Base-by-base conservation (phyloP, 1,140 invertebrate species). In the Andricus grossulariae region DNA sequence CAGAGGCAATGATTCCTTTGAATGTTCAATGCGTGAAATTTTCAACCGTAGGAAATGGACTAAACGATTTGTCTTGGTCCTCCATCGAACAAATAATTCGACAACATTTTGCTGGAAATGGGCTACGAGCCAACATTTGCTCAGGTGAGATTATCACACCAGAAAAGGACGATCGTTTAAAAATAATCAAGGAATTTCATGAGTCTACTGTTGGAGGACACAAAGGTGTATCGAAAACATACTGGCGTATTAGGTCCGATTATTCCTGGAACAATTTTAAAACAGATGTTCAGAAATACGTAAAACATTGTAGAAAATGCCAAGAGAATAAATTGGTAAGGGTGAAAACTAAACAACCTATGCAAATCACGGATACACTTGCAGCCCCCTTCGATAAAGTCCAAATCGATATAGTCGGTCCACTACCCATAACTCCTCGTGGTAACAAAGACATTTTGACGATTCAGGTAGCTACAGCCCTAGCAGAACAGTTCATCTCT, bases 381-480 rank as follows among this genome's bases (percentile, higher is more conserved):
- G 52, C 52, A 18, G 13, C 32, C 11, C 75, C 76, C 4, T 81
- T 83, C n/a, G 82, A 84, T 21, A 25, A 25, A 2, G 25, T 25
- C 25, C 3, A 25, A 3, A 25, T 25, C 1, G 25, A 25, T 25
- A 25, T 80, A 79, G 52, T 60, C 80, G 13, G 85, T 25, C 82
- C 82, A 3, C 49, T 87, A 3, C 49, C 52, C 0, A 54, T 73
- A 73, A 82, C 84, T 57, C 21, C 60, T 11, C 18, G 25, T 1
- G 84, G 83, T 32, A 88, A 88, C 76, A 77, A 79, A 75, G 85
- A 87, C 76, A 82, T 84, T 74, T 71, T 89, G 21, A 2, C 73
- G 75, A 19, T 86, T 78, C 73, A 86, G 86, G n/a, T n/a, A n/a
- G n/a, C n/a, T n/a, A n/a, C n/a, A n/a, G n/a, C n/a, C n/a, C n/a